A percentile compares a stretch with the other conserved stretches of the same genome.
These are phyloP conservation scores for Eospalax fontanierii DNA, from an alignment of 2,797 vertebrate species.

Conservation along the genomic window DNA sequence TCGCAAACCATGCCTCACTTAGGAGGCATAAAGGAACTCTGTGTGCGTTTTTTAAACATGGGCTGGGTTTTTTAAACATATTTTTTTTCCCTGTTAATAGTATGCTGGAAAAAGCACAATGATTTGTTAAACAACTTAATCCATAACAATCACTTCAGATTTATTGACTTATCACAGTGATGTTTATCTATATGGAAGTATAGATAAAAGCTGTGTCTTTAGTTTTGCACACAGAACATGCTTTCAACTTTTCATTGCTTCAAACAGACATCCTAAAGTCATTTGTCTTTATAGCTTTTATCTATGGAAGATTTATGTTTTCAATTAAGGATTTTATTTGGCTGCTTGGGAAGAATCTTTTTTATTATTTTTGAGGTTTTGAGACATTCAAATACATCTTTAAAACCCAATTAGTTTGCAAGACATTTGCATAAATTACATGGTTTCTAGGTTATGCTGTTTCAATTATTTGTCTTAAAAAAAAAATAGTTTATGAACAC, in stretches of 20 bases:
- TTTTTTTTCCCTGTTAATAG: slow-evolving; percentile 20
- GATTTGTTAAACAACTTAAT: slow-evolving; percentile 57
- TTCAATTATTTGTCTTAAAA: slow-evolving; percentile 62
- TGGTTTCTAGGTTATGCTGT: not conserved
- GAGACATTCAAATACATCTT: slow-evolving; percentile 29
- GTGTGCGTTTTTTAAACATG: not conserved
- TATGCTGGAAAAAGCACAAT: slow-evolving; percentile 14
- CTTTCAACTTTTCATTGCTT: slow-evolving; percentile 43
- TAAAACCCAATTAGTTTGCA: slow-evolving; percentile 54
- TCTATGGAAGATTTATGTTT: slow-evolving; percentile 59
- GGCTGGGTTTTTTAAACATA: no score
- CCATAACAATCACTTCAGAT: not conserved
- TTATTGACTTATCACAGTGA: slow-evolving; percentile 36
- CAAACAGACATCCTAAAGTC: slow-evolving; percentile 53
- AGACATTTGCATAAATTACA: slow-evolving; percentile 38
- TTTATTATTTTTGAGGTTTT: slow-evolving; percentile 61
- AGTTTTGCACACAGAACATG: slow-evolving; percentile 44
- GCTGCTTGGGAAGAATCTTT: slow-evolving; percentile 39
- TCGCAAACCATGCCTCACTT: not conserved
- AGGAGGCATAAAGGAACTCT: not conserved
- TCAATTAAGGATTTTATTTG: slow-evolving; percentile 67
- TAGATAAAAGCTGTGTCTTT: slow-evolving; percentile 45
- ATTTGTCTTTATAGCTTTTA: slow-evolving; percentile 30
- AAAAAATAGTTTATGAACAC: slow-evolving; percentile 11
- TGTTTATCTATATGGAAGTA: slow-evolving; percentile 57